Conservation (phyloP, 2,797 vertebrate genomes). For the Xenops minutus region DNA sequence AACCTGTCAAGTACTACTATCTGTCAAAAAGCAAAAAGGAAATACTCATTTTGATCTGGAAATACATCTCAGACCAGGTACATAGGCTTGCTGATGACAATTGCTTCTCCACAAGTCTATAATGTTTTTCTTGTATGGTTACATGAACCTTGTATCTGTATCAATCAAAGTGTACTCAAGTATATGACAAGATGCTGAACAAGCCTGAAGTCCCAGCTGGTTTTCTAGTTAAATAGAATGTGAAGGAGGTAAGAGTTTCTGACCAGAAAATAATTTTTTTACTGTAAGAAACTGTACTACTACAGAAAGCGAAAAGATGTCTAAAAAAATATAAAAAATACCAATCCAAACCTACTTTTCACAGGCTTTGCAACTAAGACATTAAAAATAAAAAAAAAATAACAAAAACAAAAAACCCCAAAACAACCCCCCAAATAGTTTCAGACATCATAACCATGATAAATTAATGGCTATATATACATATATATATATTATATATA, state of each 20-base stretch:
- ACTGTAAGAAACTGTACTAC: background rate
- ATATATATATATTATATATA: too few species aligned
- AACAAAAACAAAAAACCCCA: background rate
- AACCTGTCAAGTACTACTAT: constrained; percentile 51
- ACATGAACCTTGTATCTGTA: constrained; percentile 42
- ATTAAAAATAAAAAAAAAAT: background rate
- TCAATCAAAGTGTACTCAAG: constrained; percentile 53
- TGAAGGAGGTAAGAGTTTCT: constrained; percentile 14
- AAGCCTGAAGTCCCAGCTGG: constrained; percentile 20
- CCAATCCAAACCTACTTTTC: background rate
- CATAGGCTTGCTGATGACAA: constrained; percentile 49
- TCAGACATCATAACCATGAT: background rate
- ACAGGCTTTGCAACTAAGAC: background rate
- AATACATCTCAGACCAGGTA: constrained; percentile 58
- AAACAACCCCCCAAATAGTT: background rate
- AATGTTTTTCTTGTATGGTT: constrained; percentile 41
- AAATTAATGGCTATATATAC: background rate
- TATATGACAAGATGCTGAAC: constrained; percentile 33
- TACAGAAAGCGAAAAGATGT: background rate
- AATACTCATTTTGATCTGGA: constrained; percentile 63
- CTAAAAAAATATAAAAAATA: background rate
- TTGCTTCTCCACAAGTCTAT: constrained; percentile 27
- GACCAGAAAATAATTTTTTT: constrained; percentile 5
- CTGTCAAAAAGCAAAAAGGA: constrained; percentile 54
- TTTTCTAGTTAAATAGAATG: constrained; percentile 35